Evolutionary conservation across 2,113 vertebrate species (phyloP), one percentile per base, ranked within the genome.

Genomic region (Elachura formosa): DNA sequence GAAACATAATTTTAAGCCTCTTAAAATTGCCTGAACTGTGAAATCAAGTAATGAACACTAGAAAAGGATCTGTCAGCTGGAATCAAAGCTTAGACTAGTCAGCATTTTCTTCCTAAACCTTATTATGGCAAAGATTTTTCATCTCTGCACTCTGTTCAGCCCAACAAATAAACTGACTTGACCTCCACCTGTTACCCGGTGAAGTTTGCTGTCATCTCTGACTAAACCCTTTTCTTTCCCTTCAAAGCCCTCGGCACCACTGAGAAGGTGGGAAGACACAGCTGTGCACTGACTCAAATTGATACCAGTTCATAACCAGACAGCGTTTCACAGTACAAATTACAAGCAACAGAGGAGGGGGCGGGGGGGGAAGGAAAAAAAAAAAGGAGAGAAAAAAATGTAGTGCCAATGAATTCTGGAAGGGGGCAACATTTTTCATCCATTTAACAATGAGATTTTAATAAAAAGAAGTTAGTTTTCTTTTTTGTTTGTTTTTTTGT

Each of bases 31-130:
- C 96, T 98, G 97, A 98, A 98, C 97, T 98, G 97, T 98, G 97
- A 96, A 98, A 98, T 98, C 98, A 98, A 98, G 98, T 98, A 98
- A 99, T 98, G 98, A 99, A 98, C 97, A 98, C 97, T 94, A 98
- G 97, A 98, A 98, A 98, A 98, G 98, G 98, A 98, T 98, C 97
- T 98, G 98, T 99, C 99, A 99, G 98, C 98, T 98, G 97, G 98
- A 99, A 98, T 98, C 97, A 97, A 94, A 98, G 97, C 97, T 97
- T 93, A 94, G 96, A 90, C 94, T 89, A 97, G 98, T 99, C 98
- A 99, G 98, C 98, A 97, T 97, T 99, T 98, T 98, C 97, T 96
- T 97, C 97, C 95, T 95, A 98, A 98, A 97, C 96, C 97, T 98
- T 98, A 98, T 98, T 98, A 98, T 89, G 97, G 95, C 66, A 95